These are phyloP conservation scores for Oceanodroma tethys DNA, from an alignment of 2,113 vertebrate species.

Conservation along the genomic window DNA sequence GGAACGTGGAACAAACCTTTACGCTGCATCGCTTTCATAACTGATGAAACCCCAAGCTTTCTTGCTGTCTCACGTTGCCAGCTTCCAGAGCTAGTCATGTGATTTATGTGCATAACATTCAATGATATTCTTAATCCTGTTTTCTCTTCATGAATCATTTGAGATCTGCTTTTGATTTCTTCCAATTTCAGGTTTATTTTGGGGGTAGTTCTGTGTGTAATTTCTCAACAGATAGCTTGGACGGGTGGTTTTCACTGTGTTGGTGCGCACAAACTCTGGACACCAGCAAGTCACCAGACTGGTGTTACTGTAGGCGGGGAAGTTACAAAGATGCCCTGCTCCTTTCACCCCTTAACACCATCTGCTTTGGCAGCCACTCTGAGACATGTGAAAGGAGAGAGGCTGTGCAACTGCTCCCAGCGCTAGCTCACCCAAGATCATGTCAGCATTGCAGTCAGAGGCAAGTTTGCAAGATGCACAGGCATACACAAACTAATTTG, in stretches of 20 bases:
- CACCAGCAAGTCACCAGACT: background rate
- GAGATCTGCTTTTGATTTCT: background rate
- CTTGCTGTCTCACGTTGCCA: background rate
- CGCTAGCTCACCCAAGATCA: accelerated
- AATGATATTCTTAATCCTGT: background rate
- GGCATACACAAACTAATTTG: background rate
- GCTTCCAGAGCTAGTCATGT: background rate
- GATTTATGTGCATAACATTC: background rate
- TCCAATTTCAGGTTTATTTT: background rate
- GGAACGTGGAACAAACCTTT: background rate
- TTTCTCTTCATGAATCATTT: background rate
- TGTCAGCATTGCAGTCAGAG: background rate
- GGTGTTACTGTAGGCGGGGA: background rate
- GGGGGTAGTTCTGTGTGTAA: background rate
- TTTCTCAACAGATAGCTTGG: background rate
- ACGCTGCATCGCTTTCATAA: accelerated
- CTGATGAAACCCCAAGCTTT: background rate
- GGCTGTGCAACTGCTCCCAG: background rate
- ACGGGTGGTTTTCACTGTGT: accelerated
- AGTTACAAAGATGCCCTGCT: background rate
- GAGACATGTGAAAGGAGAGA: background rate
- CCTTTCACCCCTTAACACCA: background rate
- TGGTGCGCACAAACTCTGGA: background rate
- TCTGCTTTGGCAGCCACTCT: background rate
- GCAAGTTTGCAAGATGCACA: background rate